Evolutionary conservation across 2,797 vertebrate genomes (phyloP).

Genomic region (Cryptoblepharus egeriae): DNA sequence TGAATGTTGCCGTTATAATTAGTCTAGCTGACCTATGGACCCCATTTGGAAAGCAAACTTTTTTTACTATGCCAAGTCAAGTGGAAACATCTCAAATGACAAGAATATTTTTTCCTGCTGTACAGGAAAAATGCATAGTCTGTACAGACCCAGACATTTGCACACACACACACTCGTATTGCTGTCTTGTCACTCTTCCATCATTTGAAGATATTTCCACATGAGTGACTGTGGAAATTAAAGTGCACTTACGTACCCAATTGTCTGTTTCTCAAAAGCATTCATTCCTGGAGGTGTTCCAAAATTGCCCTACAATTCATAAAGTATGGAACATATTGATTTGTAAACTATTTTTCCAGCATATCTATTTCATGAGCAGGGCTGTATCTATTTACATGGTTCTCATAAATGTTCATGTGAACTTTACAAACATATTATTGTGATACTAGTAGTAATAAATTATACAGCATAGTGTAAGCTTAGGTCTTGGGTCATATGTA

Average conservation of each 20-base stretch:
- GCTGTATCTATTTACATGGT: not conserved
- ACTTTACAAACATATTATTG: not conserved
- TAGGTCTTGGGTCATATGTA: no score
- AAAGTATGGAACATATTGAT: not conserved
- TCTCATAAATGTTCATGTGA: not conserved
- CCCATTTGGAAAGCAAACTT: not conserved
- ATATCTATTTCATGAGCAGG: not conserved
- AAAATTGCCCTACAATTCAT: conserved; percentile 6
- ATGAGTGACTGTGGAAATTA: conserved; percentile 28
- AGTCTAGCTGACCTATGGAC: not conserved
- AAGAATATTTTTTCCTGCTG: not conserved
- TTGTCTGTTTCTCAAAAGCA: conserved; percentile 11
- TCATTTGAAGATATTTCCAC: conserved; percentile 27
- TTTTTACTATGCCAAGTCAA: not conserved
- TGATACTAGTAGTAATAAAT: no score
- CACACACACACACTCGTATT: not conserved
- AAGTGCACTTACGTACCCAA: conserved; percentile 16
- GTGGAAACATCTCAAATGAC: conserved; percentile 20
- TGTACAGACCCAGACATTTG: not conserved
- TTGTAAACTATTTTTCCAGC: not conserved
- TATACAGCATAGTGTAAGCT: no score
- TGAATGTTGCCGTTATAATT: conserved; percentile 12
- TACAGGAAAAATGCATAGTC: not conserved
- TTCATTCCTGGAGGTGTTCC: not conserved
- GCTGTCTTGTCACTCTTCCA: conserved; percentile 14